Percentiles rank a stretch among this genome's conserved stretches.
Evolutionary conservation across 2,113 vertebrate genomes (phyloP).

Genomic region (Dunckerocampus dactyliophorus): DNA sequence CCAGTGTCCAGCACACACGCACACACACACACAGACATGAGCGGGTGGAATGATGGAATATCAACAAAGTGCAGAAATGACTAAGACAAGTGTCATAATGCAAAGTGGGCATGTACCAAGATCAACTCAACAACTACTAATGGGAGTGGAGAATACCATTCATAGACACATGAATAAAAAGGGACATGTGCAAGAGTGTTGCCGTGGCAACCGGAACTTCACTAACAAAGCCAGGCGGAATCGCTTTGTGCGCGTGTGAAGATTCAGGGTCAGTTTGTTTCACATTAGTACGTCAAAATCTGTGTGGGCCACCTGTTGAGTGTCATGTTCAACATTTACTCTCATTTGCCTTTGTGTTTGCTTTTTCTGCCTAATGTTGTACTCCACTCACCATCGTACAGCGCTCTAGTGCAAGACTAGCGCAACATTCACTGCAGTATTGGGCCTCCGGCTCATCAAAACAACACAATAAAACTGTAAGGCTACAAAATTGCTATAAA

Average conservation of each 20-base stretch:
- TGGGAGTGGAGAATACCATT: background rate
- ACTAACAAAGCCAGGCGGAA: background rate
- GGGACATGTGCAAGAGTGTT: background rate
- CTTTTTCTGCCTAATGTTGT: background rate
- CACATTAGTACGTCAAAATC: background rate
- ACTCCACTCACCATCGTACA: too few relatives aligned
- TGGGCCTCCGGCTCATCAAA: background rate
- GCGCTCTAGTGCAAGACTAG: background rate
- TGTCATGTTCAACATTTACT: background rate
- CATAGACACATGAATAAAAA: background rate
- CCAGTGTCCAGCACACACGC: background rate
- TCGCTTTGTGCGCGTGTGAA: background rate
- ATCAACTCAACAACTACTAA: background rate
- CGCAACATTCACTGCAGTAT: too few relatives aligned
- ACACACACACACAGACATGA: background rate
- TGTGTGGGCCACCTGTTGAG: background rate
- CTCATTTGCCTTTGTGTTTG: background rate
- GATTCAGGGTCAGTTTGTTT: background rate
- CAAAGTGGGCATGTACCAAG: background rate
- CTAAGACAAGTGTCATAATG: too few relatives aligned
- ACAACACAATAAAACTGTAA: background rate
- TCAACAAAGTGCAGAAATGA: background rate
- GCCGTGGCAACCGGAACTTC: conserved; percentile 1
- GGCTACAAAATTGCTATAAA: background rate
- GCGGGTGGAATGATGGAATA: too few relatives aligned